phyloP scores from a whole-genome alignment of 2,888 invertebrate species.

The Seira sanloemensis region DNA sequence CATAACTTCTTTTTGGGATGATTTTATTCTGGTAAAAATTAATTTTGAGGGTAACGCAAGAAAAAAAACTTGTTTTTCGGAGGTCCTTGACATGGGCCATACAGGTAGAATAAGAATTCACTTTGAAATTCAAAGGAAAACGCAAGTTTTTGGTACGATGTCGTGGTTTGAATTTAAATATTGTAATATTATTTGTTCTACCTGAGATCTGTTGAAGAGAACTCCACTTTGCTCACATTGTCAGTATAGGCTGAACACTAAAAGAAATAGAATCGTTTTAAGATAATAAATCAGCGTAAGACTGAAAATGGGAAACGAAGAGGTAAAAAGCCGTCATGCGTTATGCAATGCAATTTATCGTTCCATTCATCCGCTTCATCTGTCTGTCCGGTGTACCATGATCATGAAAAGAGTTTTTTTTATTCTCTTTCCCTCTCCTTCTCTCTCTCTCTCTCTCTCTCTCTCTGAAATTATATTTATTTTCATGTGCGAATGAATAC shows the following conservation, averaged over 20 bases:
- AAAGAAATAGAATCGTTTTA: background rate
- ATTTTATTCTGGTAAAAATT: too few species aligned
- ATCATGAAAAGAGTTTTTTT: constrained; percentile 50
- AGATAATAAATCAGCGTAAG: constrained; percentile 8
- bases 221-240: background rate
- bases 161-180: constrained; percentile 45
- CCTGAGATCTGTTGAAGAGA: background rate
- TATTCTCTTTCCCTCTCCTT: too few species aligned
- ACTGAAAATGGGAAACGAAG: constrained; percentile 26
- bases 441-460: too few species aligned
- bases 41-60: too few species aligned
- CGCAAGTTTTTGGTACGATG: background rate
- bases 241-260: too few species aligned
- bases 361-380: constrained; percentile 64
- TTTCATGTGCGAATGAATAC: constrained; percentile 58
- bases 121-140: constrained; percentile 14
- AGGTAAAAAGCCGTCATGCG: constrained; percentile 54
- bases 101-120: constrained; percentile 34
- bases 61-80: constrained; percentile 24
- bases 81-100: constrained; percentile 49
- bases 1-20: too few species aligned
- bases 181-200: constrained; percentile 16
- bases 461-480: background rate
- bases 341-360: constrained; percentile 61
- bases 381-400: constrained; percentile 61